Conservation (phyloP, 1,140 invertebrate genomes). For the Tenebrio molitor region DNA sequence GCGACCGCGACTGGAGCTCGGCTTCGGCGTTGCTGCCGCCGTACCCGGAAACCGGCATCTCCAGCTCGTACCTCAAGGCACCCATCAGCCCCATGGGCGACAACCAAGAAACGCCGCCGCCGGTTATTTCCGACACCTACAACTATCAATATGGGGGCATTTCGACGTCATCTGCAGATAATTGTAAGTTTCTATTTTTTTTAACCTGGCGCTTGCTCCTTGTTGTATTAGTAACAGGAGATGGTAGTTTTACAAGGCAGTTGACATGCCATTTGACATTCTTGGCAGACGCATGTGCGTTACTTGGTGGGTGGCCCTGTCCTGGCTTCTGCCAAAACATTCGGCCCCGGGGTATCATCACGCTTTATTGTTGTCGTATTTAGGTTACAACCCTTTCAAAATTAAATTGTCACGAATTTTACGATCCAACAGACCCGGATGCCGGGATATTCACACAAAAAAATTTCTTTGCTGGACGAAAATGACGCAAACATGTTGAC, state of each 20-base stretch:
- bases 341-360: constrained; percentile 30
- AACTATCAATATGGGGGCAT: constrained; percentile 60
- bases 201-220: constrained; percentile 43
- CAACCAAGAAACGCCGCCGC: constrained; percentile 39
- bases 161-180: constrained; percentile 56
- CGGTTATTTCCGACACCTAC: constrained; percentile 41
- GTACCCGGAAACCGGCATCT: constrained; percentile 52
- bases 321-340: constrained; percentile 50
- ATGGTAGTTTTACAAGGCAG: constrained; percentile 51
- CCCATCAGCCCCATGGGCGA: constrained; percentile 33
- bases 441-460: too few relatives aligned
- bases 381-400: constrained; percentile 26
- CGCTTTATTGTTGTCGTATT: constrained; percentile 11
- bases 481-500: too few relatives aligned
- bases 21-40: constrained; percentile 47
- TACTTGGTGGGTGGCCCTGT: constrained; percentile 53
- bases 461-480: too few relatives aligned
- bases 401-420: neutral
- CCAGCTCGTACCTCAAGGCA: constrained; percentile 49
- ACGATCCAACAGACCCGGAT: neutral
- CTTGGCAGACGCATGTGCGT: constrained; percentile 50
- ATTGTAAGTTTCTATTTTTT: constrained; percentile 56
- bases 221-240: constrained; percentile 55
- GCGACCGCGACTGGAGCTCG: constrained; percentile 62
- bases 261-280: constrained; percentile 55